phyloP scores from a whole-genome alignment of 2,888 invertebrate species.

The Apoderus coryli region DNA sequence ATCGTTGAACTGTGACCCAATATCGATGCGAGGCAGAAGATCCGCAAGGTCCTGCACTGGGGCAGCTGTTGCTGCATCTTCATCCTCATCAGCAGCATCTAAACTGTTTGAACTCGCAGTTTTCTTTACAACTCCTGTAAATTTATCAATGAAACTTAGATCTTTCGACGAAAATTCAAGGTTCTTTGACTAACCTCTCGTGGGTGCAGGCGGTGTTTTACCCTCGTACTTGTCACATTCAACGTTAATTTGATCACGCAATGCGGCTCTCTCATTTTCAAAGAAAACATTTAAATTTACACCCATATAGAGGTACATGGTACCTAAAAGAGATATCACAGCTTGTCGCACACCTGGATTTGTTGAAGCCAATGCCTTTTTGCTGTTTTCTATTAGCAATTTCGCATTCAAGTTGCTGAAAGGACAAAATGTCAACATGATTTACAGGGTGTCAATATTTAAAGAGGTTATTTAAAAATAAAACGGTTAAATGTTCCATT shows the following conservation, averaged over 20 bases:
- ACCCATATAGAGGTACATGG: slow-evolving; percentile 71
- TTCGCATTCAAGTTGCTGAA: slow-evolving; percentile 49
- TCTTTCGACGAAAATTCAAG: not conserved
- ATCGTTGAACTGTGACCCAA: slow-evolving; percentile 71
- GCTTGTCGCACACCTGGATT: slow-evolving; percentile 74
- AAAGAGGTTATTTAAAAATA: too few species aligned
- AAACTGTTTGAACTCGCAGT: slow-evolving; percentile 41
- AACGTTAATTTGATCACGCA: slow-evolving; percentile 69
- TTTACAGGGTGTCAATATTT: too few species aligned
- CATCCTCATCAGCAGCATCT: slow-evolving; percentile 30
- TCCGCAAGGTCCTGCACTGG: slow-evolving; percentile 49
- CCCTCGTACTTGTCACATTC: slow-evolving; percentile 74
- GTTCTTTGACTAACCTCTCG: slow-evolving; percentile 35
- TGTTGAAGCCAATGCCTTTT: slow-evolving; percentile 71
- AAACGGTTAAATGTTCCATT: too few species aligned
- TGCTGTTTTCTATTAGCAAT: slow-evolving; percentile 57
- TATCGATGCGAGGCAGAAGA: slow-evolving; percentile 61
- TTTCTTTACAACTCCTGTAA: slow-evolving; percentile 26
- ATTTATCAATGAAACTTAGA: too few species aligned
- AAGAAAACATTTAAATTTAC: slow-evolving; percentile 60
- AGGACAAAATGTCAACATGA: too few species aligned
- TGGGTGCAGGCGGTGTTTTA: slow-evolving; percentile 61
- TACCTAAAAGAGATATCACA: slow-evolving; percentile 58
- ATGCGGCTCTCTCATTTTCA: slow-evolving; percentile 72
- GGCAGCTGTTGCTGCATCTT: slow-evolving; percentile 31